Evolutionary conservation across 2,797 vertebrate genomes (phyloP).

Genomic region (Micromesistius poutassou): DNA sequence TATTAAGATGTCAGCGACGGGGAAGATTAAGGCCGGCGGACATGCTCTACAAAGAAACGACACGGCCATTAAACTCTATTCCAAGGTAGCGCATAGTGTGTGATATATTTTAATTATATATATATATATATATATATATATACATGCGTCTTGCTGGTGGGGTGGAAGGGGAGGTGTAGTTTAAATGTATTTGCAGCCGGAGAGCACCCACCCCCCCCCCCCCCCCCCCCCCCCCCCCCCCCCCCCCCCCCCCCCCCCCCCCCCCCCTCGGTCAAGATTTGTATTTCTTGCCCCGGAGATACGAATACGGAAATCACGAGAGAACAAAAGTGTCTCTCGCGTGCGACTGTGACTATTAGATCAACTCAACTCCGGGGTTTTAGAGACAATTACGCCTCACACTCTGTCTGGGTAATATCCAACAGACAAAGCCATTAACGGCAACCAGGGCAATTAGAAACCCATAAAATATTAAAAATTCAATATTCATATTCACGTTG

Average conservation of each 20-base stretch:
- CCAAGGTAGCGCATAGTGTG: conserved; percentile 60
- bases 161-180: conserved; percentile 35
- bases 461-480: conserved; percentile 73
- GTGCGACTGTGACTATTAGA: conserved; percentile 34
- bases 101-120: conserved; percentile 74
- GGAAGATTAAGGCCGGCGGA: conserved; percentile 75
- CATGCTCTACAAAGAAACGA: conserved; percentile 71
- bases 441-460: conserved; percentile 70
- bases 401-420: conserved; percentile 58
- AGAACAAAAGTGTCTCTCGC: conserved; percentile 23
- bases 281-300: conserved; percentile 50
- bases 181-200: conserved; percentile 65
- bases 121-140: conserved; percentile 46
- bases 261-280: conserved; percentile 45
- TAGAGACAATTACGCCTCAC: conserved; percentile 27
- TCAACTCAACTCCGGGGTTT: conserved; percentile 16
- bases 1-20: conserved; percentile 77
- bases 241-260: too few species aligned
- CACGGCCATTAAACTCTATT: conserved; percentile 70
- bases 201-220: too few species aligned
- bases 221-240: too few species aligned
- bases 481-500: conserved; percentile 68
- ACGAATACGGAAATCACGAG: conserved; percentile 31
- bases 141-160: conserved; percentile 50
- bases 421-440: conserved; percentile 58